Base-by-base conservation (phyloP, 2,797 vertebrate species). In the Babyrousa celebensis region DNA sequence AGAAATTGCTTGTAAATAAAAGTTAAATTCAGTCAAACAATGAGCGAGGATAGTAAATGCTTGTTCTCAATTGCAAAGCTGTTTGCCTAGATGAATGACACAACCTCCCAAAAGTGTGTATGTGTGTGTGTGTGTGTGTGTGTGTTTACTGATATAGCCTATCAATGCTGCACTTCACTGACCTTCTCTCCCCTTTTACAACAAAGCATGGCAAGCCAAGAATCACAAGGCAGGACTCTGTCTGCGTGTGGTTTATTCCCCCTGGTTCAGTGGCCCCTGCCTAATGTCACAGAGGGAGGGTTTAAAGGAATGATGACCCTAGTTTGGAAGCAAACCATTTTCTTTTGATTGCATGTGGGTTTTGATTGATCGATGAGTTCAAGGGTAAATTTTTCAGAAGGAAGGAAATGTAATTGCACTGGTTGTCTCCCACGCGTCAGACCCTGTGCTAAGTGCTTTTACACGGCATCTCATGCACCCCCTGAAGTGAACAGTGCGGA, bases 1-100 rank as follows among this genome's bases (percentile, higher is more conserved):
- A 52, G 71, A 68, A 96, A 62, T 87, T 95, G n/a, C 77, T 70
- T 88, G 56, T 75, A 52, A 90, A 43, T 80, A n/a, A 79, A 92
- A 89, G 67, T 83, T 89, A 85, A 23, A 68, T 84, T 85, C 29
- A 58, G 4, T 85, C 20, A 79, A 83, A 71, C 11, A 85, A 58
- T 15, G 40, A 96, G 52, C 95, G 27, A 88, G 70, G 48, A 77
- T 25, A 89, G n/a, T 90, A 67, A 93, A 65, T 62, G 20, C 16
- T 91, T 92, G 56, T 84, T 87, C 84, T 80, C 5, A 70, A 23
- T 75, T 71, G 3, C 15, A 90, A 93, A 86, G 21, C 7, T 89
- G 9, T 75, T 91, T 82, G 70, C n/a, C 6, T 75, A 36, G 8
- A 67, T 79, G 43, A 91, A 65, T 29, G 80, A 25, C 21, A 43